Percentiles rank a stretch among this genome's conserved stretches.
These are phyloP conservation scores for Sesia apiformis DNA, from an alignment of 2,888 invertebrate species.

Conservation along the genomic window DNA sequence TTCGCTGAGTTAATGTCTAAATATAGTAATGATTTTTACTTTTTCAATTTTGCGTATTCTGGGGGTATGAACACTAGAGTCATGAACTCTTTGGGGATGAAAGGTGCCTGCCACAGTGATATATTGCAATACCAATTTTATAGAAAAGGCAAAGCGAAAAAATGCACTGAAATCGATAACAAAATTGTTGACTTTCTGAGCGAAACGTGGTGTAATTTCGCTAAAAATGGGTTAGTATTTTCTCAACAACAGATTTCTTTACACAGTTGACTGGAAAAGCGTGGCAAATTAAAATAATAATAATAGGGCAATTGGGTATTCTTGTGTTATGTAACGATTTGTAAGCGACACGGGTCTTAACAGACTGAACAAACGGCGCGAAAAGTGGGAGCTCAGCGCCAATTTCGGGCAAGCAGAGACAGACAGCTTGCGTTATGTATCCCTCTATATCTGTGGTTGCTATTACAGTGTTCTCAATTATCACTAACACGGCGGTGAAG, in stretches of 20 bases:
- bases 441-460: no score
- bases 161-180: slow-evolving; percentile 26
- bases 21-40: slow-evolving; percentile 23
- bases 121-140: slow-evolving; percentile 53
- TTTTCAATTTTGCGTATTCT: slow-evolving; percentile 38
- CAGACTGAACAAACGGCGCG: no score
- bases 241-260: neutral
- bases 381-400: no score
- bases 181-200: slow-evolving; percentile 34
- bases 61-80: slow-evolving; percentile 46
- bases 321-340: no score
- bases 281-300: no score
- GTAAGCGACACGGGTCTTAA: no score
- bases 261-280: no score
- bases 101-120: slow-evolving; percentile 54
- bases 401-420: no score
- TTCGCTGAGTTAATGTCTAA: slow-evolving; percentile 31
- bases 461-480: no score
- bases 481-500: no score
- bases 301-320: no score
- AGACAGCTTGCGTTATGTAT: no score
- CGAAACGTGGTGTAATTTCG: slow-evolving; percentile 50
- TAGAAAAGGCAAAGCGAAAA: slow-evolving; percentile 33
- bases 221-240: slow-evolving; percentile 44
- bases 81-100: slow-evolving; percentile 36